A percentile compares a stretch with the other conserved stretches of the same genome.
Evolutionary conservation across 2,888 invertebrate species (phyloP).

Genomic region (Blera fallax): DNA sequence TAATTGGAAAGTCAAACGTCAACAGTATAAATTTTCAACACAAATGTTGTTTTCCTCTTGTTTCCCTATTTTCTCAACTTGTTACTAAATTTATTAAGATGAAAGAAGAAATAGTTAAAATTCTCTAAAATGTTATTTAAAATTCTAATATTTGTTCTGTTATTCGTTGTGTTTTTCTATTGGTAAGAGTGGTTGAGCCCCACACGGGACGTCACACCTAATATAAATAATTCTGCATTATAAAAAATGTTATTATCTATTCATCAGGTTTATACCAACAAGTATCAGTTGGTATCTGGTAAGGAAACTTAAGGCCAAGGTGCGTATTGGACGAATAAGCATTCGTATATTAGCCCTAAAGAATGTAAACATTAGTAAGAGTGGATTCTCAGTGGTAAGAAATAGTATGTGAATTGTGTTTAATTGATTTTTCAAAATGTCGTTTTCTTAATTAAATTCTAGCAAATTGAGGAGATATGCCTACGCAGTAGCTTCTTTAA

Average conservation of each 20-base stretch:
- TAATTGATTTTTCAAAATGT: conserved; percentile 73
- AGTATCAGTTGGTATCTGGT: conserved; percentile 90
- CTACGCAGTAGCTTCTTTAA: conserved; percentile 94
- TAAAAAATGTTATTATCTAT: neutral
- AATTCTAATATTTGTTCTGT: conserved; percentile 75
- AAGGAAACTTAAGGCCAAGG: conserved; percentile 89
- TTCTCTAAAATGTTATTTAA: conserved; percentile 77
- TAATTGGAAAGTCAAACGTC: conserved; percentile 26
- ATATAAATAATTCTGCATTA: conserved; percentile 14
- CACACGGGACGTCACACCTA: conserved; percentile 21
- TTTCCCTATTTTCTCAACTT: conserved; percentile 18
- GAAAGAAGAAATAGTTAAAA: conserved; percentile 1
- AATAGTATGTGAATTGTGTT: neutral
- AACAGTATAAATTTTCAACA: conserved; percentile 42
- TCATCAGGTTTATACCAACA: conserved; percentile 88
- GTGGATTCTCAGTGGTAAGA: conserved; percentile 88
- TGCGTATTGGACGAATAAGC: conserved; percentile 91
- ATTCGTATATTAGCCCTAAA: conserved; percentile 88
- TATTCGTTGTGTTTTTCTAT: conserved; percentile 77
- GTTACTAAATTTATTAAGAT: conserved; percentile 4
- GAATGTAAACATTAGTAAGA: conserved; percentile 91
- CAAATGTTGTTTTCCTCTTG: conserved; percentile 38
- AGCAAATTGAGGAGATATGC: conserved; percentile 93
- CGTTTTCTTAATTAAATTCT: conserved; percentile 74
- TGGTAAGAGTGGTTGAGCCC: conserved; percentile 75